Base-by-base conservation (phyloP, 1,140 invertebrate genomes). In the Hylyphantes graminicola region DNA sequence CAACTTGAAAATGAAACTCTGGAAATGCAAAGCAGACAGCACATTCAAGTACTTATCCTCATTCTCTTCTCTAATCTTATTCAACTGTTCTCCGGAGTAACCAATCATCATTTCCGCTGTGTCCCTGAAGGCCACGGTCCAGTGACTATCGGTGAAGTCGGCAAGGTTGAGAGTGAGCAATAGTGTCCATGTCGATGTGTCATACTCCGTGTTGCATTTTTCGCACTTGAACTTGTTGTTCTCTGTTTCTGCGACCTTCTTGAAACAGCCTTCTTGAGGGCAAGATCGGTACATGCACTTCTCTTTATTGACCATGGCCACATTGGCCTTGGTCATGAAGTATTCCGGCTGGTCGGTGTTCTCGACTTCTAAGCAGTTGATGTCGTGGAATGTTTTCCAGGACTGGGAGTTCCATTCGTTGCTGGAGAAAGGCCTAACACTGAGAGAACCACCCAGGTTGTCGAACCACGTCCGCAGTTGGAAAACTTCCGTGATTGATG, bases 171-270 rank as follows among this genome's bases (percentile, higher is more conserved):
- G 90, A 93, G 95, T 87, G 54, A 85, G 89, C 67, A 99, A 91
- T 82, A 98, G 89, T 68, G 96, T 92, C 90, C 96, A 97, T 87
- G 95, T 96, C 88, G 94, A 99, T 87, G 94, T 94, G 0, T 94
- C 93, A 89, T 92, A 96, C 81, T 96, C 94, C 74, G 92, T 91
- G 86, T 94, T 92, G 89, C 98, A 99, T 90, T 98, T 98, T 89
- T 98, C 97, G 89, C 98, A 99, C 85, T 96, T 92, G 89, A 93
- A 99, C 86, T 94, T 91, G 10, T 95, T 95, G 89, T 96, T 96
- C 61, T 94, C 93, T 88, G 94, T 92, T 90, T 98, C 96, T 48
- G 97, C 90, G 0, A 94, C 92, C 90, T 99, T 99, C 88, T 98
- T 99, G 87, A 97, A 97, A 89, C 97, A 99, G 55, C 93, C 92